Percentiles rank a stretch among this genome's conserved stretches.
Evolutionary conservation across 1,140 invertebrate genomes (phyloP).

Genomic region (Charaxes varanes): DNA sequence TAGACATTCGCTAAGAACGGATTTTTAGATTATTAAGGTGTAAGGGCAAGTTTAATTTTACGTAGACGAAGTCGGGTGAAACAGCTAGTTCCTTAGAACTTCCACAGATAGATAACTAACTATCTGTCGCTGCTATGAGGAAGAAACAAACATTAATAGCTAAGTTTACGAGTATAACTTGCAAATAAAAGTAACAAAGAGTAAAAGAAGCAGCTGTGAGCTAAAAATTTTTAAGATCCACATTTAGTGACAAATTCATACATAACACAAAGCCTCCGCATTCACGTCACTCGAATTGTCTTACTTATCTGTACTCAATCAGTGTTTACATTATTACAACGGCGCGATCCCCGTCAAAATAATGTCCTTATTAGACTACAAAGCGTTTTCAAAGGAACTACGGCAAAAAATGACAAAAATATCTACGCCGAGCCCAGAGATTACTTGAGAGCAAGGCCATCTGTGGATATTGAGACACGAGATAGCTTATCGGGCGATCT

Average conservation of each 20-base stretch:
- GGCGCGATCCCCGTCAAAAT: constrained; percentile 66
- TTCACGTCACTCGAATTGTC: constrained; percentile 52
- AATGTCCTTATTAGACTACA: constrained; percentile 71
- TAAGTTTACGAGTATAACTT: constrained; percentile 2
- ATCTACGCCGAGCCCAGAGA: constrained; percentile 51
- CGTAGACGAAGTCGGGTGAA: no score
- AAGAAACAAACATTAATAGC: constrained; percentile 1
- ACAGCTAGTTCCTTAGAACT: no score
- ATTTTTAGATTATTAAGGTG: no score
- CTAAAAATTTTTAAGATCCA: background rate
- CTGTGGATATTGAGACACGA: constrained; percentile 72
- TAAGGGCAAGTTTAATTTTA: no score
- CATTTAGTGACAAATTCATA: constrained; percentile 13
- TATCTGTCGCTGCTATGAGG: no score
- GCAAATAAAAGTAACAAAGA: background rate
- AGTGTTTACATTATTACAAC: constrained; percentile 68
- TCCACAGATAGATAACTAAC: no score
- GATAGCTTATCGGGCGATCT: constrained; percentile 68
- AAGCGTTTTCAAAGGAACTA: constrained; percentile 62
- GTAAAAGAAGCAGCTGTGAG: constrained; percentile 3
- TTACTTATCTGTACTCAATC: constrained; percentile 69
- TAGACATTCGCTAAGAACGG: no score
- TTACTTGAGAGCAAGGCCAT: constrained; percentile 67
- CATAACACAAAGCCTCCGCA: constrained; percentile 45
- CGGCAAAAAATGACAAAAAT: constrained; percentile 66